phyloP scores from a whole-genome alignment of 2,888 invertebrate species.

The Augochlorella aurata region DNA sequence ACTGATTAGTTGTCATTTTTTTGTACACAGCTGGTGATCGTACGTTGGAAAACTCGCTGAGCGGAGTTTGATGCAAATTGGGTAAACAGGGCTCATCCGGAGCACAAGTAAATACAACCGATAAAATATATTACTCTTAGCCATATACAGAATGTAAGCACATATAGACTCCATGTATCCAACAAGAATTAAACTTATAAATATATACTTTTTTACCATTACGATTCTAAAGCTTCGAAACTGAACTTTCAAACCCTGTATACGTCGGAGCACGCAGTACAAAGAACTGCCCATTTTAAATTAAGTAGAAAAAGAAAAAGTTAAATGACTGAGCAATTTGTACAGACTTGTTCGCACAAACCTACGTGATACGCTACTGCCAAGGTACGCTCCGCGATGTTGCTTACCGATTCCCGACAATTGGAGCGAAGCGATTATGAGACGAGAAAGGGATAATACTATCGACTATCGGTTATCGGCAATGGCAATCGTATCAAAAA shows the following conservation, averaged over 20 bases:
- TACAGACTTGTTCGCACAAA: not conserved
- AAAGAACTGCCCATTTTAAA: conserved; percentile 8
- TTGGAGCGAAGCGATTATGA: conserved; percentile 16
- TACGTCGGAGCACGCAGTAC: conserved; percentile 14
- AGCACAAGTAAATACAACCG: conserved; percentile 22
- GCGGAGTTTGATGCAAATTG: not conserved
- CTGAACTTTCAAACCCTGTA: conserved; percentile 18
- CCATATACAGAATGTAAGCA: conserved; percentile 11
- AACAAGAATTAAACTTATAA: conserved; percentile 20
- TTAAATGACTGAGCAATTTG: conserved; percentile 8
- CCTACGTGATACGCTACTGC: conserved; percentile 1
- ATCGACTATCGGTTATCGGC: not conserved
- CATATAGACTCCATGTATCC: conserved; percentile 19
- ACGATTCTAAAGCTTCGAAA: conserved; percentile 8
- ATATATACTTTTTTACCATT: conserved; percentile 3
- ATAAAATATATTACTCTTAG: conserved; percentile 6
- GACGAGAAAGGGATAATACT: conserved; percentile 3
- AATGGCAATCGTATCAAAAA: conserved; percentile 9
- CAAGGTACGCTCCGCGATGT: not conserved
- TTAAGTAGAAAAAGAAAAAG: not conserved
- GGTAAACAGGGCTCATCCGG: conserved; percentile 29
- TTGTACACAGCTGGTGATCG: conserved; percentile 47
- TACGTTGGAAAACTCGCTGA: conserved; percentile 12
- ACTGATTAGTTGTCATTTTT: conserved; percentile 53
- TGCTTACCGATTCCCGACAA: not conserved